Evolutionary conservation across 2,113 vertebrate species (phyloP).

Genomic region (Jacana jacana): DNA sequence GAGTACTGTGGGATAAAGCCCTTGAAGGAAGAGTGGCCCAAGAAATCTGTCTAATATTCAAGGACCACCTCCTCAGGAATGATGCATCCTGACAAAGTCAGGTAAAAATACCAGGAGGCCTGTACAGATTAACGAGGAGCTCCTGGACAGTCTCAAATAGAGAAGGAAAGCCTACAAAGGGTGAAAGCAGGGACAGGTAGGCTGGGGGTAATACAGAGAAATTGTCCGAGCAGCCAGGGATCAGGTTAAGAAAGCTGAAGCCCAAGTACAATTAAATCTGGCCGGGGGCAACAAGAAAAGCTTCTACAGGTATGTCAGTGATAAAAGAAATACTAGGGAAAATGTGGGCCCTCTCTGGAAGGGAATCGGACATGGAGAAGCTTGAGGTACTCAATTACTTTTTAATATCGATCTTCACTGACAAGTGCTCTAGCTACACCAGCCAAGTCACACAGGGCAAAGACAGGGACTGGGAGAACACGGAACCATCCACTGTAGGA

Average conservation of each 20-base stretch:
- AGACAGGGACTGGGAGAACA: not conserved
- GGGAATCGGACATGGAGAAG: not conserved
- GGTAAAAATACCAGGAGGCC: not conserved
- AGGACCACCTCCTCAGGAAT: not conserved
- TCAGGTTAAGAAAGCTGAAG: not conserved
- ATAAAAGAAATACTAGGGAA: not conserved
- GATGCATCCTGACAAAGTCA: not conserved
- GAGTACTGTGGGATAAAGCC: not conserved
- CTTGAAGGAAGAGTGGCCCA: not conserved
- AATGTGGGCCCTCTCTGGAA: not conserved
- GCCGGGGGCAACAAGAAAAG: not conserved
- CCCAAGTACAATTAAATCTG: not conserved
- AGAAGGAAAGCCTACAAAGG: not conserved
- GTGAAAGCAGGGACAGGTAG: not conserved
- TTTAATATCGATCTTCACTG: not conserved
- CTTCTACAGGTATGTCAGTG: not conserved
- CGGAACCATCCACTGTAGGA: too few species aligned
- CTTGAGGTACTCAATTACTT: not conserved
- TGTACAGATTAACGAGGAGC: not conserved
- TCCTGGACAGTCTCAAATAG: not conserved
- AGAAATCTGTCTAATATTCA: not conserved
- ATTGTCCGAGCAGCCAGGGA: not conserved
- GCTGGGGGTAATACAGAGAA: not conserved
- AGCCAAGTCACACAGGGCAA: not conserved
- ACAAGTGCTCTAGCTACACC: not conserved